These are phyloP conservation scores for Drosophila navojoa DNA, from an alignment of 1,140 invertebrate genomes.

Conservation along the genomic window DNA sequence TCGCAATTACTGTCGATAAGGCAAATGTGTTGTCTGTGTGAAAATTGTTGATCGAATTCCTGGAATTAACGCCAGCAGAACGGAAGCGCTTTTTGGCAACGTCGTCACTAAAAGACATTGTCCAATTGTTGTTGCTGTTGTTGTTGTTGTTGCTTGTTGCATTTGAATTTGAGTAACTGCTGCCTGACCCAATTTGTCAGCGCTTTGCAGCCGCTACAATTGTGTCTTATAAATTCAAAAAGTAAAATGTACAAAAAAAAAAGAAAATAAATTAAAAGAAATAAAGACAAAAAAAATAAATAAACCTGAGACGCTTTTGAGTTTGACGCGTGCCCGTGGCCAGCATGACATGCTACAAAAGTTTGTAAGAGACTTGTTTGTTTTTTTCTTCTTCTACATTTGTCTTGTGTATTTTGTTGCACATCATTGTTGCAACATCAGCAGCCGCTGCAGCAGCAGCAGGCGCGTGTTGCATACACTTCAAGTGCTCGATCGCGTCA, in stretches of 20 bases:
- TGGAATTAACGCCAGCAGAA: constrained; percentile 66
- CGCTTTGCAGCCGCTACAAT: constrained; percentile 25
- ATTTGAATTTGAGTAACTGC: constrained; percentile 40
- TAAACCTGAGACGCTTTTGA: constrained; percentile 41
- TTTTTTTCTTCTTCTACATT: constrained; percentile 1
- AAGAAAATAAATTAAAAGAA: constrained; percentile 14
- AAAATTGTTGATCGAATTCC: constrained; percentile 68
- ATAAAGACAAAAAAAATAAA: background rate
- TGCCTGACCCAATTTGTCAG: constrained; percentile 45
- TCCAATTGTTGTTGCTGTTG: constrained; percentile 20
- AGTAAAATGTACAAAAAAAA: constrained; percentile 12
- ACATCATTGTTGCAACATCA: constrained; percentile 83
- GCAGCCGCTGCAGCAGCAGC: constrained; percentile 49
- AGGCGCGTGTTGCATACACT: constrained; percentile 53
- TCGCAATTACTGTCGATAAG: constrained; percentile 51
- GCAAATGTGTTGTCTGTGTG: constrained; percentile 63
- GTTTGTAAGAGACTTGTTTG: constrained; percentile 54
- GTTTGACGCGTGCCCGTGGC: constrained; percentile 77
- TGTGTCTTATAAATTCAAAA: constrained; percentile 37
- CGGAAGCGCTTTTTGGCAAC: constrained; percentile 70
- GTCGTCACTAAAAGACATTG: constrained; percentile 44
- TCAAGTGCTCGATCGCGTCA: constrained; percentile 55
- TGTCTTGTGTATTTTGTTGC: constrained; percentile 60
- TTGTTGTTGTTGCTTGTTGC: constrained; percentile 31
- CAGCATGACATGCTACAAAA: constrained; percentile 55